phyloP scores from a whole-genome alignment of 37 sponge, comb jelly and placozoan species.

The Theonella swinhoei region DNA sequence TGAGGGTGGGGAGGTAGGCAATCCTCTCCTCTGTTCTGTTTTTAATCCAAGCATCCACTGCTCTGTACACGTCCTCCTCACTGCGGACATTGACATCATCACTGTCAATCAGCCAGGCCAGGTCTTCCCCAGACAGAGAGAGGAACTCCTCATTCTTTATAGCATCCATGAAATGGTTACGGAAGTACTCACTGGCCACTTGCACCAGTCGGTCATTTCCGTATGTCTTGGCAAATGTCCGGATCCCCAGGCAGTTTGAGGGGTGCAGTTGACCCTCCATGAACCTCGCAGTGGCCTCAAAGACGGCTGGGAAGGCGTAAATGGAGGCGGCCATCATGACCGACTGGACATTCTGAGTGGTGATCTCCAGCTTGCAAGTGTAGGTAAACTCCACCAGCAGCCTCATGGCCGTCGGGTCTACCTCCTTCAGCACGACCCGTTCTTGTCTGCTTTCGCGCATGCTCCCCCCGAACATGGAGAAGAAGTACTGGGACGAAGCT shows the following conservation, averaged over 20 bases:
- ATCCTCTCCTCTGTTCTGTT: conserved; percentile 51
- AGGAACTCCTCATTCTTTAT: conserved; percentile 83
- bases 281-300: conserved; percentile 88
- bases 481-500: conserved; percentile 77
- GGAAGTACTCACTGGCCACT: conserved; percentile 63
- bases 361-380: conserved; percentile 88
- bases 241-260: conserved; percentile 91
- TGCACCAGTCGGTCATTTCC: conserved; percentile 59
- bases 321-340: conserved; percentile 91
- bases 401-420: conserved; percentile 83
- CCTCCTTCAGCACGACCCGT: conserved; percentile 79
- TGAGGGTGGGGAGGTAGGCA: conserved; percentile 43
- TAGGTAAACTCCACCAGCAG: conserved; percentile 89
- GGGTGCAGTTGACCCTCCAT: conserved; percentile 84
- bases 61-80: conserved; percentile 76
- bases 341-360: conserved; percentile 81
- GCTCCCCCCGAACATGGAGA: conserved; percentile 72
- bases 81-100: conserved; percentile 72
- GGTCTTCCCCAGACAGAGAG: conserved; percentile 54
- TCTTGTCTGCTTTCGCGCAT: conserved; percentile 85
- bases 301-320: conserved; percentile 77
- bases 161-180: conserved; percentile 82
- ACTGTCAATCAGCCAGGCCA: conserved; percentile 64
- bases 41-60: conserved; percentile 68
- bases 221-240: conserved; percentile 77